These are phyloP conservation scores for Phyllopteryx taeniolatus DNA, from an alignment of 2,113 vertebrate genomes.

Conservation along the genomic window DNA sequence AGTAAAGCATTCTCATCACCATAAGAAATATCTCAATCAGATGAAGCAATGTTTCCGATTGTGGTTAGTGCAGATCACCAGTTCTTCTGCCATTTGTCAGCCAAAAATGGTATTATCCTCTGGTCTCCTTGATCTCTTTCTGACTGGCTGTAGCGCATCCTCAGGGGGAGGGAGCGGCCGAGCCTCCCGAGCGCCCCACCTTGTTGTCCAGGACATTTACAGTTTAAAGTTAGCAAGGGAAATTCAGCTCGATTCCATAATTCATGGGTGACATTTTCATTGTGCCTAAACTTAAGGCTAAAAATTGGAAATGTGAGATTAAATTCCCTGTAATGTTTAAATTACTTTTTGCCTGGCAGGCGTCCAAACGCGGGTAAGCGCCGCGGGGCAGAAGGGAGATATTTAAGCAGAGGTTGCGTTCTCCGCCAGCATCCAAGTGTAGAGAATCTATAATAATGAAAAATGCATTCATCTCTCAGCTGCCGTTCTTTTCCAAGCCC, in stretches of 20 bases:
- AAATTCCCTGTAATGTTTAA: conserved; percentile 99
- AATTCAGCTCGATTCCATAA: conserved; percentile 93
- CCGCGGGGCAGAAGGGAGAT: conserved; percentile 87
- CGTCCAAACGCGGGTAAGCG: conserved; percentile 85
- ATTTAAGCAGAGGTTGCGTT: conserved; percentile 87
- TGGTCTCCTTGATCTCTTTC: conserved; percentile 1
- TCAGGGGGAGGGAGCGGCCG: conserved; percentile 16
- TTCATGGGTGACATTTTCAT: conserved; percentile 95
- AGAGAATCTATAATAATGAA: conserved; percentile 74
- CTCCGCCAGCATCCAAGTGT: conserved; percentile 77
- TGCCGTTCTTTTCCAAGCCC: conserved; percentile 45
- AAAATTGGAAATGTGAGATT: conserved; percentile 97
- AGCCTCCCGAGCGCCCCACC: conserved; percentile 32
- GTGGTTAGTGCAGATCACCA: conserved; percentile 14
- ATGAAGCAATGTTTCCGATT: conserved; percentile 8
- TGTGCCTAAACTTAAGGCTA: conserved; percentile 88
- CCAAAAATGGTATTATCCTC: conserved; percentile 14
- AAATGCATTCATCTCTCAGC: conserved; percentile 70
- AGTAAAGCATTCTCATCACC: background rate
- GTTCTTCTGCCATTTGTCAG: conserved; percentile 21
- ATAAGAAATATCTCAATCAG: conserved; percentile 8
- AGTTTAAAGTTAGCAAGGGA: conserved; percentile 83
- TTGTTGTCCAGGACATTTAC: conserved; percentile 83
- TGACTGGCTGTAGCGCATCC: conserved; percentile 43
- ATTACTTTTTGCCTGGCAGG: conserved; percentile 90